Evolutionary conservation across 1,140 invertebrate species (phyloP).

Genomic region (Drosophila ambigua): DNA sequence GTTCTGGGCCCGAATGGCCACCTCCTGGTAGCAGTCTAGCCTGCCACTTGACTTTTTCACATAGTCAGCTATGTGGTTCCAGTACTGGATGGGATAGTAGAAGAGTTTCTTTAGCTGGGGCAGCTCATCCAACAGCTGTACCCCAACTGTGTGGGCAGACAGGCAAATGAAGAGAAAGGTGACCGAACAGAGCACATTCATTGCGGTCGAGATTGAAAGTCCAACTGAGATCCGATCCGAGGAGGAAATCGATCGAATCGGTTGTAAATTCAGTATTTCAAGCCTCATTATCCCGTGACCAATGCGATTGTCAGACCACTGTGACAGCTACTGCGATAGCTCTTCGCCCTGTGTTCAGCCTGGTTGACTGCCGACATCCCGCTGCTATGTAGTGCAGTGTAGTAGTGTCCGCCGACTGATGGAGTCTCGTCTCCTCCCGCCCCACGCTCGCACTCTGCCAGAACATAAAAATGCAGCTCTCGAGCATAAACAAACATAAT

Average conservation of each 20-base stretch:
- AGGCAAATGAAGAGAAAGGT: not conserved
- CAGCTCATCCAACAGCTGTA: not conserved
- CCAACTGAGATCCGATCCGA: not conserved
- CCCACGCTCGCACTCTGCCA: slow-evolving; percentile 24
- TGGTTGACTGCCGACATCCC: slow-evolving; percentile 26
- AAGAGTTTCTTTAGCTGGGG: not conserved
- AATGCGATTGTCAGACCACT: slow-evolving; percentile 28
- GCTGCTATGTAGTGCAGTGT: slow-evolving; percentile 55
- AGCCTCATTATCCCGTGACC: slow-evolving; percentile 13
- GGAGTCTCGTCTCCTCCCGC: slow-evolving; percentile 32
- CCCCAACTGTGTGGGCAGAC: not conserved
- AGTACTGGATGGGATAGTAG: not conserved
- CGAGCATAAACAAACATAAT: slow-evolving; percentile 74
- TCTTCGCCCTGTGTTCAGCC: slow-evolving; percentile 20
- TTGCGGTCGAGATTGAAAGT: not conserved
- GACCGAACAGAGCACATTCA: not conserved
- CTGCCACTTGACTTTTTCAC: too few species aligned
- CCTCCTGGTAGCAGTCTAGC: too few species aligned
- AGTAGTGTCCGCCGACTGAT: slow-evolving; percentile 38
- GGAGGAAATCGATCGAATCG: not conserved
- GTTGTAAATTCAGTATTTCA: slow-evolving; percentile 26
- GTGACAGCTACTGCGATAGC: not conserved
- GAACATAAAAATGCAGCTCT: slow-evolving; percentile 79
- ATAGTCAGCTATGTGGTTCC: not conserved
- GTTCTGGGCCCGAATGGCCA: not conserved